Percentiles rank a stretch among this genome's conserved stretches.
These are phyloP conservation scores for Whitmania pigra DNA, from an alignment of 1,140 invertebrate genomes.

Conservation along the genomic window DNA sequence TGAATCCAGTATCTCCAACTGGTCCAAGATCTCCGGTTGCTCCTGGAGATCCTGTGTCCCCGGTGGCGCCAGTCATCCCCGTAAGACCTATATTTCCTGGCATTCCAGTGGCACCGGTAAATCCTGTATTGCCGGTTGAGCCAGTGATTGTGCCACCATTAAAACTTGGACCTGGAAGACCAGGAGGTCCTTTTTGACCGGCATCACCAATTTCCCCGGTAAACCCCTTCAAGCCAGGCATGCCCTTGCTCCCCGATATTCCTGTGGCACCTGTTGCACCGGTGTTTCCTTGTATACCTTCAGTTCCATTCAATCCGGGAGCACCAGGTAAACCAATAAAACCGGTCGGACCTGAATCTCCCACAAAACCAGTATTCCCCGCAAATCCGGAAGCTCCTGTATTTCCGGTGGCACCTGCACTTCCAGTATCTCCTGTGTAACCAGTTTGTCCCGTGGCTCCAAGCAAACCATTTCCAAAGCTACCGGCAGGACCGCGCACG, in stretches of 20 bases:
- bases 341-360: background rate
- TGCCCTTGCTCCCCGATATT: background rate
- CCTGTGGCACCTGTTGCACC: slow-evolving; percentile 18
- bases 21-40: background rate
- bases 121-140: background rate
- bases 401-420: slow-evolving; percentile 6
- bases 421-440: slow-evolving; percentile 3
- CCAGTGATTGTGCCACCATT: background rate
- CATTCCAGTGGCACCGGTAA: slow-evolving; percentile 7
- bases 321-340: background rate
- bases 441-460: slow-evolving; percentile 5
- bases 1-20: background rate
- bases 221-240: slow-evolving; percentile 6
- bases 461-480: background rate
- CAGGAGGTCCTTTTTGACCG: slow-evolving; percentile 11
- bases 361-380: background rate
- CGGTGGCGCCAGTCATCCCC: background rate
- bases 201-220: background rate
- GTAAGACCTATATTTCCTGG: background rate
- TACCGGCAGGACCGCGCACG: background rate
- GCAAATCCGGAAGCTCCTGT: slow-evolving; percentile 3
- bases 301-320: background rate
- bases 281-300: background rate
- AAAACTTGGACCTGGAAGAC: background rate
- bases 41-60: background rate